A percentile compares a stretch with the other conserved stretches of the same genome.
These are phyloP conservation scores for Spondyliosoma cantharus DNA, from an alignment of 2,797 vertebrate species.

Conservation along the genomic window DNA sequence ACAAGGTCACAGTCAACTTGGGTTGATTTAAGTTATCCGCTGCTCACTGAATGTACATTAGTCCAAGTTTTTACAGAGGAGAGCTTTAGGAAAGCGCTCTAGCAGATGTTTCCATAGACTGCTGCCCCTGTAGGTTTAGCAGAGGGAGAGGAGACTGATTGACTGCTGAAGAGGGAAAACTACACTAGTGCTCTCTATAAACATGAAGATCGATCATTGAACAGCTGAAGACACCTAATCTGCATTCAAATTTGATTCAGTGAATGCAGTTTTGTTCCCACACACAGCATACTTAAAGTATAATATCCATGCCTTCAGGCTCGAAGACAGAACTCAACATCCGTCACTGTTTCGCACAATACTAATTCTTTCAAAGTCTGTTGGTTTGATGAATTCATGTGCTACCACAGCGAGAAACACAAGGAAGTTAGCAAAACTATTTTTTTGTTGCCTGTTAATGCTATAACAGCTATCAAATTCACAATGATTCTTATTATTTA, in stretches of 20 bases:
- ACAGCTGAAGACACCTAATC: conserved; percentile 37
- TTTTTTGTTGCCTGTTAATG: conserved; percentile 20
- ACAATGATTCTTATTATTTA: background rate
- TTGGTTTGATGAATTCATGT: conserved; percentile 12
- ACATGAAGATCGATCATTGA: conserved; percentile 46
- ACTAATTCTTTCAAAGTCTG: background rate
- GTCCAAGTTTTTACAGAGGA: conserved; percentile 48
- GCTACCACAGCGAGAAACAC: conserved; percentile 25
- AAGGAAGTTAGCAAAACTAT: conserved; percentile 9
- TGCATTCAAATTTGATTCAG: conserved; percentile 30
- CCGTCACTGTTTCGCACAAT: background rate
- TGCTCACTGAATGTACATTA: conserved; percentile 68
- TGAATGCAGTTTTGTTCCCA: conserved; percentile 22
- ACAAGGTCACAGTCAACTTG: conserved; percentile 67
- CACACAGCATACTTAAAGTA: conserved; percentile 8
- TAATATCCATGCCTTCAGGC: conserved; percentile 6
- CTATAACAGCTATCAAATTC: conserved; percentile 7
- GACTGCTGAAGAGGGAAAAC: conserved; percentile 64
- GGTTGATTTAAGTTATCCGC: conserved; percentile 74
- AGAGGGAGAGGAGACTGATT: conserved; percentile 65
- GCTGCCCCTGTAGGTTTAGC: conserved; percentile 51
- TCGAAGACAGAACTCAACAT: conserved; percentile 17
- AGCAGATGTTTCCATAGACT: conserved; percentile 80
- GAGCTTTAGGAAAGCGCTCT: conserved; percentile 65
- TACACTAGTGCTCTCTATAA: conserved; percentile 39